These are phyloP conservation scores for Chelidonichthys spinosus DNA, from an alignment of 2,797 vertebrate species.

Conservation along the genomic window DNA sequence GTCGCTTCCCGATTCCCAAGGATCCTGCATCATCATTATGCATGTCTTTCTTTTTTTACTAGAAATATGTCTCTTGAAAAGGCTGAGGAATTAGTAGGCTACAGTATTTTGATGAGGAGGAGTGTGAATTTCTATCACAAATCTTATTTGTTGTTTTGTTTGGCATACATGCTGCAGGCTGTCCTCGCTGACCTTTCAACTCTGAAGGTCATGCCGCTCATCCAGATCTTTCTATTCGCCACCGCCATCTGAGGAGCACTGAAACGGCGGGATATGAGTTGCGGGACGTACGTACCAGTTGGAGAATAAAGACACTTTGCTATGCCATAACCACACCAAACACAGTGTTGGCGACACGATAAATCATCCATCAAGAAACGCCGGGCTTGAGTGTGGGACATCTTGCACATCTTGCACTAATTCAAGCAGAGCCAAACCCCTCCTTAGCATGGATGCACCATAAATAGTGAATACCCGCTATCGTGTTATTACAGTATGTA, in stretches of 20 bases:
- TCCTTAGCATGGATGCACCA: constrained; percentile 40
- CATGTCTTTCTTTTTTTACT: constrained; percentile 31
- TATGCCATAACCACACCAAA: constrained; percentile 65
- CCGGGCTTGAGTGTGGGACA: background rate
- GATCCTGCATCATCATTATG: constrained; percentile 60
- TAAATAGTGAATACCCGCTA: constrained; percentile 48
- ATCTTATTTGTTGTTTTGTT: constrained; percentile 49
- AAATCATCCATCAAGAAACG: constrained; percentile 58
- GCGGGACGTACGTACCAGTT: background rate
- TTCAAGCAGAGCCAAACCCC: constrained; percentile 31
- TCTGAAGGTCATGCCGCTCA: constrained; percentile 98
- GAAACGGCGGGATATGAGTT: background rate
- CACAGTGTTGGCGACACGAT: background rate
- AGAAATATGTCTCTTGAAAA: constrained; percentile 32
- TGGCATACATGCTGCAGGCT: constrained; percentile 86
- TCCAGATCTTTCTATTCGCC: constrained; percentile 98
- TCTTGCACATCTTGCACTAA: constrained; percentile 12
- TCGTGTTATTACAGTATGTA: constrained; percentile 54
- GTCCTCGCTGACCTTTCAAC: constrained; percentile 99
- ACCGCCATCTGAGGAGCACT: constrained; percentile 86
- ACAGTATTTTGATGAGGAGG: constrained; percentile 7
- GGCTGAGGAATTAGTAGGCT: background rate
- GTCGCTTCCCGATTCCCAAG: constrained; percentile 32
- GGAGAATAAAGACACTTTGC: constrained; percentile 34
- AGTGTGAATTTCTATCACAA: background rate